phyloP scores from a whole-genome alignment of 2,888 invertebrate genomes.

The Acleris sparsana region DNA sequence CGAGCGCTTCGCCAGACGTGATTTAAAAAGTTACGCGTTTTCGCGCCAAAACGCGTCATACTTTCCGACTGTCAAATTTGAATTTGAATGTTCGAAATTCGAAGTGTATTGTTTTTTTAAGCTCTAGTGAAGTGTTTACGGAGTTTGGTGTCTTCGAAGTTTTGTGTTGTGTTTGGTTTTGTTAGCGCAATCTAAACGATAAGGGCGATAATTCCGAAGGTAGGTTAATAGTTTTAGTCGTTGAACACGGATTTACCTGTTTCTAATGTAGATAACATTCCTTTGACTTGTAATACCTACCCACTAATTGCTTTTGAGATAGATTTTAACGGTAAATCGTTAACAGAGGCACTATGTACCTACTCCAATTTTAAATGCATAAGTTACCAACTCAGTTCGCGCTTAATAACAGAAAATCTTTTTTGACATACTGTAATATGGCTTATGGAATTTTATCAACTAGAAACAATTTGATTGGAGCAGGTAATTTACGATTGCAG shows the following conservation, averaged over 20 bases:
- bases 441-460: too few species aligned
- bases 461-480: too few species aligned
- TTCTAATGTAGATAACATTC: slow-evolving; percentile 53
- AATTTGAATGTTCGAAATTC: slow-evolving; percentile 38
- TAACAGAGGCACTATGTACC: neutral
- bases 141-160: slow-evolving; percentile 2
- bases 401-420: too few species aligned
- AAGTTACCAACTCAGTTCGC: too few species aligned
- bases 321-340: neutral
- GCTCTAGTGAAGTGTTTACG: slow-evolving; percentile 14
- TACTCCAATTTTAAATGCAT: too few species aligned
- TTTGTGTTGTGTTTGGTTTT: slow-evolving; percentile 11
- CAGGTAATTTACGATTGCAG: too few species aligned
- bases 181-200: slow-evolving; percentile 15
- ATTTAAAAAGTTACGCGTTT: slow-evolving; percentile 48
- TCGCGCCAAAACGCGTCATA: slow-evolving; percentile 62
- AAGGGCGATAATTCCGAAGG: slow-evolving; percentile 42
- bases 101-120: slow-evolving; percentile 19
- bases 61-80: slow-evolving; percentile 43
- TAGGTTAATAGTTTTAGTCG: slow-evolving; percentile 52
- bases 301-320: slow-evolving; percentile 19
- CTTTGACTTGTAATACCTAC: slow-evolving; percentile 29
- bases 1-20: slow-evolving; percentile 53
- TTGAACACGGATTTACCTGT: slow-evolving; percentile 39
- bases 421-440: too few species aligned